phyloP scores from a whole-genome alignment of 2,113 vertebrate genomes.

The Polyodon spathula region DNA sequence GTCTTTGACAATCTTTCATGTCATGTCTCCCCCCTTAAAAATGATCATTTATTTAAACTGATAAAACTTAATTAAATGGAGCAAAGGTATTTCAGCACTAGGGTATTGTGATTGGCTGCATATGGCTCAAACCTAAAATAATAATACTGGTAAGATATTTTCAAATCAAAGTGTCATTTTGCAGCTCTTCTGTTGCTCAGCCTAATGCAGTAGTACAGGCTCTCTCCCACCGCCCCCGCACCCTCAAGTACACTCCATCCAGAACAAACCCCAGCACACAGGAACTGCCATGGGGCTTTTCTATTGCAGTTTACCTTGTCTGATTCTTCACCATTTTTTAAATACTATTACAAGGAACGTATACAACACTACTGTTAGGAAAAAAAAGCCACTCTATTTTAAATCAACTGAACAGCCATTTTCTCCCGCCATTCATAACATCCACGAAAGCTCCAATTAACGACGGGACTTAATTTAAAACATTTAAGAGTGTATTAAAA shows the following conservation, averaged over 20 bases:
- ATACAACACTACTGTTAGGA: conserved; percentile 40
- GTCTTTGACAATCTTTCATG: too few relatives aligned
- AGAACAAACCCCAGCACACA: too few relatives aligned
- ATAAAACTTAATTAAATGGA: background rate
- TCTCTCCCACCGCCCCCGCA: too few relatives aligned
- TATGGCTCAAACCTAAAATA: too few relatives aligned
- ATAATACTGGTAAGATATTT: too few relatives aligned
- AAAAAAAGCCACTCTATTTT: conserved; percentile 50
- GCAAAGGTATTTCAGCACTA: background rate
- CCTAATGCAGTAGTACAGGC: conserved; percentile 41
- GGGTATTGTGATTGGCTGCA: conserved; percentile 41
- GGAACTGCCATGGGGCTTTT: too few relatives aligned
- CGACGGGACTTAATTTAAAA: too few relatives aligned
- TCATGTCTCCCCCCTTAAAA: too few relatives aligned
- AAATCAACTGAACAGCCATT: conserved; percentile 48
- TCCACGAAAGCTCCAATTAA: conserved; percentile 22
- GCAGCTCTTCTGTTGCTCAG: conserved; percentile 23
- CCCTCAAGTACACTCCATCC: too few relatives aligned
- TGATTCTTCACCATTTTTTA: conserved; percentile 29
- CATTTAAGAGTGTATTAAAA: too few relatives aligned
- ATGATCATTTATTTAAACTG: too few relatives aligned
- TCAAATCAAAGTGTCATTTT: conserved; percentile 27
- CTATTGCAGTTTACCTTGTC: conserved; percentile 48
- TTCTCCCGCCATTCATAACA: conserved; percentile 40
- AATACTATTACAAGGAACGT: conserved; percentile 35